Evolutionary conservation across 2,888 invertebrate species (phyloP).

Genomic region (Temnothorax ravouxi): DNA sequence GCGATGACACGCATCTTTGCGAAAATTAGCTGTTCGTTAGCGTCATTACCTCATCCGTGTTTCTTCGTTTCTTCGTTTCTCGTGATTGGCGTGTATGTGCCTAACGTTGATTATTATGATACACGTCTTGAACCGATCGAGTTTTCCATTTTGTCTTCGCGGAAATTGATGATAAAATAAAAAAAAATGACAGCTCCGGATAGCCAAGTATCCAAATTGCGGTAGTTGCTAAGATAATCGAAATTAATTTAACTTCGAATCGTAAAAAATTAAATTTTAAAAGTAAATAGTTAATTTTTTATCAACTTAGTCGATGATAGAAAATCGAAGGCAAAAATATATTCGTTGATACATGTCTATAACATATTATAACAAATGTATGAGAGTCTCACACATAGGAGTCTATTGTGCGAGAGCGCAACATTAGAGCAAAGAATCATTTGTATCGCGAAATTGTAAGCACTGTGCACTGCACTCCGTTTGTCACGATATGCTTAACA

Average conservation of each 20-base stretch:
- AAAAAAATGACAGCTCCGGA: not conserved
- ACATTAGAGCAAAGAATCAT: slow-evolving; percentile 2
- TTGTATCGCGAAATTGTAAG: slow-evolving; percentile 21
- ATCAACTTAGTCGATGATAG: not conserved
- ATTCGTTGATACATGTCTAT: not conserved
- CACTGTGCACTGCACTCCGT: not conserved
- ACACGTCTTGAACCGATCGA: not conserved
- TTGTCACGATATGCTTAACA: slow-evolving; percentile 47
- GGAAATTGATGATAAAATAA: not conserved
- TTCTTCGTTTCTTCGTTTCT: not conserved
- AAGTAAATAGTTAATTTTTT: too few species aligned
- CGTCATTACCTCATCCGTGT: slow-evolving; percentile 16
- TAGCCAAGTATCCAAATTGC: not conserved
- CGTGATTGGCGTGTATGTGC: not conserved
- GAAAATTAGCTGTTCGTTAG: slow-evolving; percentile 17
- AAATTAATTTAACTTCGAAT: not conserved
- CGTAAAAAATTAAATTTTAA: not conserved
- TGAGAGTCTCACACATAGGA: not conserved
- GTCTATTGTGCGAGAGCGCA: not conserved
- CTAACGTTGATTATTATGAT: not conserved
- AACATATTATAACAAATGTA: not conserved
- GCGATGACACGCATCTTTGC: slow-evolving; percentile 34
- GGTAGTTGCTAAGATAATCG: not conserved
- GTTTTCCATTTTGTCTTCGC: not conserved
- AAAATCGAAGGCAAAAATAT: not conserved